These are phyloP conservation scores for Labia minor DNA, from an alignment of 2,888 invertebrate species.

Conservation along the genomic window DNA sequence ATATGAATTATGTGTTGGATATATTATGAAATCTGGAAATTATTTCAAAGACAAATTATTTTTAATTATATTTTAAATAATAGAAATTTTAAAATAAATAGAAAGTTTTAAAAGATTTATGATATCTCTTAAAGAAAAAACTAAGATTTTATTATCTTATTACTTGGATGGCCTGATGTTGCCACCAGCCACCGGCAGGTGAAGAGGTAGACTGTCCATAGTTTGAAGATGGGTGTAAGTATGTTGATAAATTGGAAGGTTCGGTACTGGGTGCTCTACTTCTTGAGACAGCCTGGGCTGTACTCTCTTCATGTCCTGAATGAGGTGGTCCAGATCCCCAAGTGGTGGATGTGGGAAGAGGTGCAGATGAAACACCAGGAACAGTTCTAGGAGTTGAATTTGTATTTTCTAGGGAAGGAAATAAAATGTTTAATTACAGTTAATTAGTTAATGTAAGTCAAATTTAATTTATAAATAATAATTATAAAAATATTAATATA, in stretches of 20 bases:
- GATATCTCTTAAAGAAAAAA: too few species aligned
- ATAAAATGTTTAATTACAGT: too few species aligned
- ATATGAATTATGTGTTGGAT: too few species aligned
- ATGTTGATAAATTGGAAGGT: not conserved
- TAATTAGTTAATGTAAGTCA: too few species aligned
- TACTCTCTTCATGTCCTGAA: slow-evolving; percentile 27
- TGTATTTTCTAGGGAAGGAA: not conserved
- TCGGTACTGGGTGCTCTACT: not conserved
- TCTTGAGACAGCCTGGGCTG: slow-evolving; percentile 21
- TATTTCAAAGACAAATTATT: too few species aligned
- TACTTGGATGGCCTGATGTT: slow-evolving; percentile 34
- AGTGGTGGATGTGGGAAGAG: not conserved
- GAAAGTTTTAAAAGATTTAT: too few species aligned
- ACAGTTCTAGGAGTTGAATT: not conserved
- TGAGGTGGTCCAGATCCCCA: slow-evolving; percentile 26
- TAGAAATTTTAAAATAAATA: too few species aligned
- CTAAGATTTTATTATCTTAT: too few species aligned
- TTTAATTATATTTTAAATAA: too few species aligned
- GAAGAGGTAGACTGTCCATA: slow-evolving; percentile 24
- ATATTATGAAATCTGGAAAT: too few species aligned
- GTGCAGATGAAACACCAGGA: not conserved
- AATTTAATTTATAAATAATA: too few species aligned
- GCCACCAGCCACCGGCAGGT: slow-evolving; percentile 26
- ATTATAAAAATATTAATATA: too few species aligned
- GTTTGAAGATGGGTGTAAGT: slow-evolving; percentile 15